Conservation (phyloP, 2,113 vertebrate genomes). For the Oryzias melastigma region DNA sequence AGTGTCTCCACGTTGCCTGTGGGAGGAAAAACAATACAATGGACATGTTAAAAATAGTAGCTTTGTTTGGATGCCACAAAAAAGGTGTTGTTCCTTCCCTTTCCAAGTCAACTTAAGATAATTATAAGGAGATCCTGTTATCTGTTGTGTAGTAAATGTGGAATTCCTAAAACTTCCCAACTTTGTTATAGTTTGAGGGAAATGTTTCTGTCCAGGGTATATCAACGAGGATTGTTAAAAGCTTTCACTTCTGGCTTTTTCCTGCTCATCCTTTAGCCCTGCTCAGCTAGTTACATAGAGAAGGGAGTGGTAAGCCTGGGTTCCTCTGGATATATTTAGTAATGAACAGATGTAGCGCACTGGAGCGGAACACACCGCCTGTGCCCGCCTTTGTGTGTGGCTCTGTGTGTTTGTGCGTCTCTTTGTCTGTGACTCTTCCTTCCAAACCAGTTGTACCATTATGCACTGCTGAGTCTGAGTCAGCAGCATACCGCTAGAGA, state of each 20-base stretch:
- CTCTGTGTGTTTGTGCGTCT: conserved; percentile 27
- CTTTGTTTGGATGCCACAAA: conserved; percentile 22
- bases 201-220: conserved; percentile 21
- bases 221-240: conserved; percentile 12
- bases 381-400: conserved; percentile 36
- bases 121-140: conserved; percentile 31
- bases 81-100: conserved; percentile 19
- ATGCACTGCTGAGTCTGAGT: conserved; percentile 64
- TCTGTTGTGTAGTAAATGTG: conserved; percentile 41
- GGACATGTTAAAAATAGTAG: conserved; percentile 31
- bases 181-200: conserved; percentile 43
- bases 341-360: conserved; percentile 69
- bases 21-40: conserved; percentile 46
- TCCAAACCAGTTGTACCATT: conserved; percentile 57
- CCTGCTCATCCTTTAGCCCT: conserved; percentile 49
- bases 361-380: conserved; percentile 68
- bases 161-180: conserved; percentile 23
- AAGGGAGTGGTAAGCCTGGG: conserved; percentile 49
- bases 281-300: conserved; percentile 48
- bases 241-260: conserved; percentile 9
- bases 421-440: conserved; percentile 45
- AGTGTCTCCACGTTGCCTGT: conserved; percentile 33
- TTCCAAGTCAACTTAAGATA: conserved; percentile 13
- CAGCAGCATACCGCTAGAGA: conserved; percentile 54
- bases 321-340: conserved; percentile 72